Evolutionary conservation across 2,113 vertebrate genomes (phyloP).

Genomic region (Stigmatopora nigra): DNA sequence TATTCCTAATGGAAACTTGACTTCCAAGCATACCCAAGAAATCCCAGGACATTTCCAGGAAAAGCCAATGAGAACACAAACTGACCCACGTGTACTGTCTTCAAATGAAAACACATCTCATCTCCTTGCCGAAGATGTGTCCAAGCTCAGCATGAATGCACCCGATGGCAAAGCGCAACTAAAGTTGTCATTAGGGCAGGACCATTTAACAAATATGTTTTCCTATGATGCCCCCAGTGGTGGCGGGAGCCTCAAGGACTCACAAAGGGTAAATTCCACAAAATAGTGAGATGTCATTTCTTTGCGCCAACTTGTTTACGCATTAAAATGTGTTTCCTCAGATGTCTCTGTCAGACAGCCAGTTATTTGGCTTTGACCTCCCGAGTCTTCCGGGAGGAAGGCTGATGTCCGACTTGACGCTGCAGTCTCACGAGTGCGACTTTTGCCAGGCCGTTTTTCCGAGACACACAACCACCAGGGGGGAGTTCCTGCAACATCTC

Average conservation of each 20-base stretch:
- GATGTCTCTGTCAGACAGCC: conserved; percentile 50
- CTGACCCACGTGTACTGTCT: neutral
- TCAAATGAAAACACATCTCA: conserved; percentile 17
- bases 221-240: neutral
- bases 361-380: conserved; percentile 34
- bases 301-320: neutral
- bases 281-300: neutral
- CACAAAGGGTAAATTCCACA: neutral
- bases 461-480: conserved; percentile 50
- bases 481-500: conserved; percentile 65
- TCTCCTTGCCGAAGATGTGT: conserved; percentile 47
- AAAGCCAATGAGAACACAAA: conserved; percentile 2
- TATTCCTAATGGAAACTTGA: conserved; percentile 20
- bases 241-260: neutral
- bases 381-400: neutral
- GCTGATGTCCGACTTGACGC: conserved; percentile 48
- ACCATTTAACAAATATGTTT: neutral
- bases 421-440: conserved; percentile 70
- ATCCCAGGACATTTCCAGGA: conserved; percentile 6
- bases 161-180: neutral
- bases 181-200: neutral
- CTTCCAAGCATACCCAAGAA: conserved; percentile 44
- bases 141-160: conserved; percentile 43
- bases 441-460: conserved; percentile 74
- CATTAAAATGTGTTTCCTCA: conserved; percentile 29